A percentile compares a stretch with the other conserved stretches of the same genome.
These are phyloP conservation scores for Carposina sasakii DNA, from an alignment of 1,140 invertebrate genomes.

Conservation along the genomic window DNA sequence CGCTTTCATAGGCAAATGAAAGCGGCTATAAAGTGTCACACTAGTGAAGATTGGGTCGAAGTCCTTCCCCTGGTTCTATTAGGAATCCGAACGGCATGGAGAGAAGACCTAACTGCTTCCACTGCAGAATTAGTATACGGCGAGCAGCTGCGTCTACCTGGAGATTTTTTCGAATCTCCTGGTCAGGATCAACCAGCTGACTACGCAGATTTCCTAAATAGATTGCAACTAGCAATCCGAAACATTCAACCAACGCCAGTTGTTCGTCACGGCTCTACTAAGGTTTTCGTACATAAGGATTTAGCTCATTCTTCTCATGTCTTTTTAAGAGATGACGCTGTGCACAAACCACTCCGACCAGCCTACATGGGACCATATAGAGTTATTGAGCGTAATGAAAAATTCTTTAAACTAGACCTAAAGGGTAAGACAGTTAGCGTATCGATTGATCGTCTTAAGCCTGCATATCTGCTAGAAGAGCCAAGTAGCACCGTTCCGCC, in stretches of 20 bases:
- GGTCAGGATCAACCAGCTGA: not conserved
- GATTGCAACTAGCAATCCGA: not conserved
- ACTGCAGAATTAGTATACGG: slow-evolving; percentile 39
- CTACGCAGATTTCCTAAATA: not conserved
- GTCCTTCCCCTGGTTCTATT: no score
- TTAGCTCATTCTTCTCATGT: not conserved
- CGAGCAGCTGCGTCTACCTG: slow-evolving; percentile 28
- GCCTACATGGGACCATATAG: not conserved
- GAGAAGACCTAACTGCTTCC: slow-evolving; percentile 27
- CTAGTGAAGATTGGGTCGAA: no score
- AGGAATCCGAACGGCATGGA: slow-evolving; percentile 30
- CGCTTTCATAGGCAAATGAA: slow-evolving; percentile 22
- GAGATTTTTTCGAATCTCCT: slow-evolving; percentile 14
- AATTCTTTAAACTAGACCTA: not conserved
- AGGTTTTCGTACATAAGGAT: not conserved
- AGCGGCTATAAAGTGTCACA: slow-evolving; percentile 40
- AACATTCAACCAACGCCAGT: not conserved
- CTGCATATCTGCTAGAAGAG: not conserved
- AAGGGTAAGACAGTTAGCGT: not conserved
- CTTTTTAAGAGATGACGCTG: not conserved
- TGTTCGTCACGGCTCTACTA: not conserved
- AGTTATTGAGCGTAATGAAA: not conserved
- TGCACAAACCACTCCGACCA: no score
- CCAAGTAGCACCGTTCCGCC: not conserved
- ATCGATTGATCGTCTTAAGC: not conserved